Percentiles rank a stretch among this genome's conserved stretches.
Conservation (phyloP, 2,113 vertebrate genomes). For the Columba janthina region DNA sequence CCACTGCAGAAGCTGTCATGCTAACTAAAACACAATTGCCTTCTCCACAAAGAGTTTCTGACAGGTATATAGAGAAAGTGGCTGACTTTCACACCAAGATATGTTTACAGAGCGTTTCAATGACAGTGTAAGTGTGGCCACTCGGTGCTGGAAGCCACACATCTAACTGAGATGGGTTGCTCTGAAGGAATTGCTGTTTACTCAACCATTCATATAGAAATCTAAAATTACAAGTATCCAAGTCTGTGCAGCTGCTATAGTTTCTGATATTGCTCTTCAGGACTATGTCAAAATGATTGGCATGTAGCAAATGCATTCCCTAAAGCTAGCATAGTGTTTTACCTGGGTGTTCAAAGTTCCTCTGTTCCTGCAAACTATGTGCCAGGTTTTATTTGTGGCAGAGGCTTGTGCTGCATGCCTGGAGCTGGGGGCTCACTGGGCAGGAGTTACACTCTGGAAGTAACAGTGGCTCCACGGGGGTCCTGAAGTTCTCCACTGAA, state of each 20-base stretch:
- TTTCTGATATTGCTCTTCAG: background rate
- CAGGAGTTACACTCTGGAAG: background rate
- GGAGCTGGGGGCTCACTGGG: fast-evolving
- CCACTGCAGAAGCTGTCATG: background rate
- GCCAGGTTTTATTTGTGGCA: background rate
- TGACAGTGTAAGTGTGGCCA: background rate
- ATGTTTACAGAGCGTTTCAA: background rate
- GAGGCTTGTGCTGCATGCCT: fast-evolving
- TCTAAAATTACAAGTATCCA: background rate
- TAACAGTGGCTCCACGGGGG: fast-evolving
- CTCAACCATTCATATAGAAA: background rate
- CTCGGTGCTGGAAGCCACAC: background rate
- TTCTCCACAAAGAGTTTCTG: background rate
- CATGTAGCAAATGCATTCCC: background rate
- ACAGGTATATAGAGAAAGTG: background rate
- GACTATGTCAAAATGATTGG: background rate
- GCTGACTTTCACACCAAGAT: background rate
- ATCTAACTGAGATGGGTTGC: background rate
- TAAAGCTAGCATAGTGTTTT: background rate
- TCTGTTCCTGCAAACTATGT: fast-evolving
- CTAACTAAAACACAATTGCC: background rate
- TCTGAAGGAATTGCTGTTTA: background rate
- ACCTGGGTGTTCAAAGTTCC: background rate
- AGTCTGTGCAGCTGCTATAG: background rate
- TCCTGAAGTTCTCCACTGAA: background rate